Percentiles rank a stretch among this genome's conserved stretches.
Evolutionary conservation across 2,797 vertebrate species (phyloP).

Genomic region (Lophura swinhoii): DNA sequence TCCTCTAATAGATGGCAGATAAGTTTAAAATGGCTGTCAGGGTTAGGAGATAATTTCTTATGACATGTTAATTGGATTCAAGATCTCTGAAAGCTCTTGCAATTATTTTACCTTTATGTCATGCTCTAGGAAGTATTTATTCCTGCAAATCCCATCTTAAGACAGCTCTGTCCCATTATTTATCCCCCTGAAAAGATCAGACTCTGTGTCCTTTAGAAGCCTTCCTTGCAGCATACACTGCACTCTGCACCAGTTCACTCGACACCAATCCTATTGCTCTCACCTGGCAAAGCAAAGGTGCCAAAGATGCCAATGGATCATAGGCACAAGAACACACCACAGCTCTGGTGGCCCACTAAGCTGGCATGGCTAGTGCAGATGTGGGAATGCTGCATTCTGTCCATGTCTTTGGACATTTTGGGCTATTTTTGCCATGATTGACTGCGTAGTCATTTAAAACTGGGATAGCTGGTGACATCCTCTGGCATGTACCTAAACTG

Average conservation of each 20-base stretch:
- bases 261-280: neutral
- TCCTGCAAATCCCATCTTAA: neutral
- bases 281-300: neutral
- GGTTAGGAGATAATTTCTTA: slow-evolving; percentile 46
- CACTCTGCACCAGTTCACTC: neutral
- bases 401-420: neutral
- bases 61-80: slow-evolving; percentile 50
- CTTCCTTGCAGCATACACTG: neutral
- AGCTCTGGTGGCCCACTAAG: neutral
- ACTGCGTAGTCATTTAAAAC: neutral
- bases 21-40: slow-evolving; percentile 50
- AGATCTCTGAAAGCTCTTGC: slow-evolving; percentile 18
- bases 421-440: neutral
- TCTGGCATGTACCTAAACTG: neutral
- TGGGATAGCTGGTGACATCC: neutral
- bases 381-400: neutral
- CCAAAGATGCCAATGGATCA: neutral
- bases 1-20: slow-evolving; percentile 50
- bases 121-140: slow-evolving; percentile 44
- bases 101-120: slow-evolving; percentile 57
- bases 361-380: neutral
- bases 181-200: slow-evolving; percentile 50
- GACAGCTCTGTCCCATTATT: slow-evolving; percentile 46
- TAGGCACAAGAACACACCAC: neutral
- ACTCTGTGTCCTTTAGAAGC: neutral